These are phyloP conservation scores for Punctoribates punctum DNA, from an alignment of 2,888 invertebrate species.

Conservation along the genomic window DNA sequence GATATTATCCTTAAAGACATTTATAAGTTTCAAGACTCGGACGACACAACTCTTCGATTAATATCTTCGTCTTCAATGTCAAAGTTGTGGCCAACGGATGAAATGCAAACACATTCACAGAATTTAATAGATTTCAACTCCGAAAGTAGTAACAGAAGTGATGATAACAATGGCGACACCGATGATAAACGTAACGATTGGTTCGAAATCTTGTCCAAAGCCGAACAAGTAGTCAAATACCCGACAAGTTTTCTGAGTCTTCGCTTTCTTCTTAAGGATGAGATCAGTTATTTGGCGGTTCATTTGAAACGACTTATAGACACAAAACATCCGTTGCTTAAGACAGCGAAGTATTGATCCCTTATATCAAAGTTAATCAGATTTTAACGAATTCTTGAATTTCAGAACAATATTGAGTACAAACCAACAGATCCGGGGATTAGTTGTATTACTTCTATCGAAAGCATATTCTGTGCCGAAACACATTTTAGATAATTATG, in stretches of 20 bases:
- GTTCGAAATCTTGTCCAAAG: neutral
- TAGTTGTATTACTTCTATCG: conserved; percentile 2
- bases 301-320: conserved; percentile 7
- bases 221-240: neutral
- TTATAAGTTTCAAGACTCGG: conserved; percentile 4
- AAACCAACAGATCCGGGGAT: conserved; percentile 15
- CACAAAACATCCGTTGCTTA: neutral
- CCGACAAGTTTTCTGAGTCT: conserved; percentile 2
- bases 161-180: neutral
- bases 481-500: neutral
- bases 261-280: neutral
- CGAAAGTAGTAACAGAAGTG: neutral
- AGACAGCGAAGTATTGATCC: conserved; percentile 13
- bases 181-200: neutral
- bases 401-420: conserved; percentile 26
- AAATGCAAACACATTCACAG: conserved; percentile 11
- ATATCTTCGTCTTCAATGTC: neutral
- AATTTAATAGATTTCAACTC: neutral
- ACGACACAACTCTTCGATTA: neutral
- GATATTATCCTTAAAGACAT: neutral
- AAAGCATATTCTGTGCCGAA: neutral
- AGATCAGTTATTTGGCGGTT: neutral
- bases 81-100: neutral
- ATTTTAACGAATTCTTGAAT: neutral
- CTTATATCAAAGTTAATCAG: neutral